These are phyloP conservation scores for Orcinus orca DNA, from an alignment of 2,113 vertebrate species.

Conservation along the genomic window DNA sequence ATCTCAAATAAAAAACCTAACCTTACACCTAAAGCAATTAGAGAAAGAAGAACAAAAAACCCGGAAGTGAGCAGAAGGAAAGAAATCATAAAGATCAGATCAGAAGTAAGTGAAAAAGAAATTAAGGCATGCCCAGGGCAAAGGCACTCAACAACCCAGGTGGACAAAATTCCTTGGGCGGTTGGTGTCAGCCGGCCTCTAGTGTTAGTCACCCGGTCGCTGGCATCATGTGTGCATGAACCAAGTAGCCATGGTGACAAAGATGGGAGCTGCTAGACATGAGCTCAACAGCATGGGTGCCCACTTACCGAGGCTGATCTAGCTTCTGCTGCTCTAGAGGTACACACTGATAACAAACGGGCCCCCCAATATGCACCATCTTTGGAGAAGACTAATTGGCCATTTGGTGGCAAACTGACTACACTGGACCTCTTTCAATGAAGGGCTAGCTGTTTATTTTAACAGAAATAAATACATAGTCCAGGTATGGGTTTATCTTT, in stretches of 20 bases:
- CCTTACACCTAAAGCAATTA: too few species aligned
- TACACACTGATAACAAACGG: neutral
- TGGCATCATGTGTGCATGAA: neutral
- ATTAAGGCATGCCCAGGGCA: neutral
- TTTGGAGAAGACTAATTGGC: neutral
- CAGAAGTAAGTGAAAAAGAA: too few species aligned
- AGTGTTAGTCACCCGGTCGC: fast-evolving
- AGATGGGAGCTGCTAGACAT: neutral
- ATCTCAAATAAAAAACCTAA: too few species aligned
- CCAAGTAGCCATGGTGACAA: neutral
- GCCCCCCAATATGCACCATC: neutral
- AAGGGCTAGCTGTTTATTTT: neutral
- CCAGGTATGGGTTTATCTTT: neutral
- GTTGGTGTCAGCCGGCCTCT: neutral
- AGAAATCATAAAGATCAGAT: too few species aligned
- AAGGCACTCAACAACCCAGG: neutral
- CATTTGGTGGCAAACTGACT: neutral
- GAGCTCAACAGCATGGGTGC: neutral
- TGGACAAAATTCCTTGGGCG: neutral
- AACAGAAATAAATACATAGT: too few species aligned
- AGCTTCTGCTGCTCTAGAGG: neutral
- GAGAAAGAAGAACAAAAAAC: too few species aligned
- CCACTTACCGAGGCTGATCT: neutral
- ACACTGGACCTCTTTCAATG: neutral
- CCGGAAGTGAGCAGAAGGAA: too few species aligned